Base-by-base conservation (phyloP, 2,113 vertebrate genomes). In the Platycercus adscitus region DNA sequence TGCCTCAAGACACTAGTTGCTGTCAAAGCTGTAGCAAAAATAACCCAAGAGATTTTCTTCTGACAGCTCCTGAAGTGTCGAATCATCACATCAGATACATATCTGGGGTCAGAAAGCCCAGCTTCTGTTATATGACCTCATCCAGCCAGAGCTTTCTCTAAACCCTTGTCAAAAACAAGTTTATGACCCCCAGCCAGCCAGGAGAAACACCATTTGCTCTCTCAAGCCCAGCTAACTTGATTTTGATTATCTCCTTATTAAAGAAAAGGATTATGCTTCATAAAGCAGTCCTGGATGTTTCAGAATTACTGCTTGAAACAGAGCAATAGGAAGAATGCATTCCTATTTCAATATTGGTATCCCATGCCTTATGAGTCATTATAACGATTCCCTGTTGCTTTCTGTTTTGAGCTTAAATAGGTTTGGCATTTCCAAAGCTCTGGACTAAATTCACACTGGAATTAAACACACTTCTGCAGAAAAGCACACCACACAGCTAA, bases 21-120 rank as follows among this genome's bases (percentile, higher is more conserved):
- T 97, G 95, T 96, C 96, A 97, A 86, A 93, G 84, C 66, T 43
- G 37, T 77, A 97, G 94, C 84, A 90, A 93, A 95, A 97, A 91
- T 91, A 97, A 96, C 88, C 93, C 80, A 35, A 89, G 95, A 96
- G 92, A 52, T 86, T 96, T 96, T 96, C n/a, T 88, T 89, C 61
- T 96, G 97, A 95, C 84, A 95, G 89, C 19, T 89, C 61, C 68
- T 47, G 13, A 64, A 96, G 80, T 81, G 76, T 83, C 79, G 88
- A 82, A 89, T 86, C 87, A 61, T 90, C 88, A 91, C 50, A 63
- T 71, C 64, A 93, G 68, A 92, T 77, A 90, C 63, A 39, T 73
- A 94, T 91, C 87, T 95, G 47, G 80, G 87, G 76, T 91, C 52
- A 92, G 81, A 70, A 96, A 81, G 73, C 68, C 64, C 64, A 86